Percentiles rank a stretch among this genome's conserved stretches.
These are phyloP conservation scores for Tetragnatha montana DNA, from an alignment of 2,888 invertebrate genomes.

Conservation along the genomic window DNA sequence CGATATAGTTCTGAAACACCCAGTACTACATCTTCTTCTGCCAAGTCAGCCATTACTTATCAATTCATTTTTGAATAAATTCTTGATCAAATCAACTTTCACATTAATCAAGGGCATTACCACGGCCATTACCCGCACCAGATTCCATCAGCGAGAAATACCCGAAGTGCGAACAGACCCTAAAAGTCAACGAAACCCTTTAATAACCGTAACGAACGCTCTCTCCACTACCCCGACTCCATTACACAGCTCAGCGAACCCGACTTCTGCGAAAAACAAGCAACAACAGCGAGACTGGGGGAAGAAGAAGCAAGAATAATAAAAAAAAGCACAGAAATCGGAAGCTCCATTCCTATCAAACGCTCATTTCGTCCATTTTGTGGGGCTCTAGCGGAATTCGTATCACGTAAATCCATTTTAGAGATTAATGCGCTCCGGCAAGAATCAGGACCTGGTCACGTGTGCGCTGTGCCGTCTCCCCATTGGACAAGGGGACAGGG, in stretches of 20 bases:
- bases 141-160: too few species aligned
- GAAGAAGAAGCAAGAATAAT: background rate
- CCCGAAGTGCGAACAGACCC: background rate
- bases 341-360: conserved; percentile 25
- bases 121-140: too few species aligned
- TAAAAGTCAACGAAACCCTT: background rate
- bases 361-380: conserved; percentile 31
- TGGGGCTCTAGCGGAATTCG: conserved; percentile 23
- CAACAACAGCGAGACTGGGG: background rate
- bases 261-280: background rate
- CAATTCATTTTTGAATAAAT: too few species aligned
- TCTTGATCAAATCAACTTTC: too few species aligned
- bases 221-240: background rate
- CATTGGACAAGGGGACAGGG: conserved; percentile 57
- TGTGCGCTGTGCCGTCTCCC: conserved; percentile 40
- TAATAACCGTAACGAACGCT: background rate
- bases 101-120: too few species aligned
- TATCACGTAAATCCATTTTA: conserved; percentile 68
- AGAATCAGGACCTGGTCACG: conserved; percentile 54
- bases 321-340: conserved; percentile 1
- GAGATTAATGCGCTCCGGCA: conserved; percentile 62
- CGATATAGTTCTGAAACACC: too few species aligned
- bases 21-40: too few species aligned
- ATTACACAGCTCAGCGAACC: background rate
- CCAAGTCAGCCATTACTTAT: too few species aligned